phyloP scores from a whole-genome alignment of 1,140 invertebrate genomes.

The Thaumetopoea pityocampa region DNA sequence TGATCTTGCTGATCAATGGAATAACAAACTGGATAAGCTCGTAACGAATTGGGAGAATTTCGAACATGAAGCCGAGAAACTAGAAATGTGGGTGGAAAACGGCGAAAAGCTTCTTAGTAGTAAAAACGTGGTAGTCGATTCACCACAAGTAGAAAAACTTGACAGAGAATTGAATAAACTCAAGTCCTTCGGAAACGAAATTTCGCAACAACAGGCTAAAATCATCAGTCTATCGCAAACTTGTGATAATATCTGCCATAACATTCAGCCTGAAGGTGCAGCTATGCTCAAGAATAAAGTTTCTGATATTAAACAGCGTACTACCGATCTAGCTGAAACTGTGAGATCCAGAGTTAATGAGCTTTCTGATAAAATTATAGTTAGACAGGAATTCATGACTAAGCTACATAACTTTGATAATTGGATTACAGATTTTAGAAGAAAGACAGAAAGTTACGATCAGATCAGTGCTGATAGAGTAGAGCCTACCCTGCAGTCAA shows the following conservation, averaged over 20 bases:
- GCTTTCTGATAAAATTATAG: constrained; percentile 86
- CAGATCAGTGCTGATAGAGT: constrained; percentile 88
- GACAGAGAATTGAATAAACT: constrained; percentile 83
- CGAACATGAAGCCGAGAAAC: constrained; percentile 82
- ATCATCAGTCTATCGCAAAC: constrained; percentile 86
- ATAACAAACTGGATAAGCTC: constrained; percentile 86
- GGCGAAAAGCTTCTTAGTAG: constrained; percentile 79
- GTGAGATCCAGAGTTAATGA: constrained; percentile 85
- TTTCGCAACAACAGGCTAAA: constrained; percentile 88
- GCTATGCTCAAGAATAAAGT: constrained; percentile 83
- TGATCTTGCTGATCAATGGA: constrained; percentile 83
- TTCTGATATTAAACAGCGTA: constrained; percentile 82
- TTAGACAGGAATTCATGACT: constrained; percentile 89
- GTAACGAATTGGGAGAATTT: constrained; percentile 88
- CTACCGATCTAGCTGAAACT: constrained; percentile 83
- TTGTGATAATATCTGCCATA: constrained; percentile 86
- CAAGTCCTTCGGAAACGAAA: constrained; percentile 87
- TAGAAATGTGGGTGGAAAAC: constrained; percentile 84
- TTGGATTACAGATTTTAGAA: constrained; percentile 88
- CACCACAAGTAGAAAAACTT: constrained; percentile 82
- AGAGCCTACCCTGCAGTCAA: constrained; percentile 84
- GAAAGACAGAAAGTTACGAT: constrained; percentile 85
- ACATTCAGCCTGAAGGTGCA: constrained; percentile 85
- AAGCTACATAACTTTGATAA: constrained; percentile 88
- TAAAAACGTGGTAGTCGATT: constrained; percentile 77